These are phyloP conservation scores for Baryphthengus martii DNA, from an alignment of 2,113 vertebrate species.

Conservation along the genomic window DNA sequence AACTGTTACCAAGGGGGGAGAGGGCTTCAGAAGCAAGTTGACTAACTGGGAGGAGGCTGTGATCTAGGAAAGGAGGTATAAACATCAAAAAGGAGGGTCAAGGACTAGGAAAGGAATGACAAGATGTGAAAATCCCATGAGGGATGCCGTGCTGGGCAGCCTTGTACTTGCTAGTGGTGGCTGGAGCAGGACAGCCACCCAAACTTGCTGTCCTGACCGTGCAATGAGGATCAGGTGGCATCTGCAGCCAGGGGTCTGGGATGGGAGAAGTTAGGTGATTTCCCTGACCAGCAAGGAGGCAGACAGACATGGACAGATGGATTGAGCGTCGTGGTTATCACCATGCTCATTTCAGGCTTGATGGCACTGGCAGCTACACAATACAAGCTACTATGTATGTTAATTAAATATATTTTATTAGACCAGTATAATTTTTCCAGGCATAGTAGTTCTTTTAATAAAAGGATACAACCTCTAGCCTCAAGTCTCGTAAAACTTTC, in stretches of 20 bases:
- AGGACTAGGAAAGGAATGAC: background rate
- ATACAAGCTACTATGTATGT: background rate
- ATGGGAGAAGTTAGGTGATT: background rate
- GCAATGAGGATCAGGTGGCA: accelerated
- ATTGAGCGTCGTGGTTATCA: background rate
- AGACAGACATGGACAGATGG: background rate
- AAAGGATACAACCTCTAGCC: background rate
- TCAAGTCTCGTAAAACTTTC: background rate
- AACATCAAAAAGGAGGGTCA: background rate
- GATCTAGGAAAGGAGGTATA: background rate
- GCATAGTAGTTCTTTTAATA: background rate
- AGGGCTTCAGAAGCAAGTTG: background rate
- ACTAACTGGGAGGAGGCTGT: background rate
- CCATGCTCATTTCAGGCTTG: background rate
- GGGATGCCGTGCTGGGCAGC: background rate
- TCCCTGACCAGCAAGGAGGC: background rate
- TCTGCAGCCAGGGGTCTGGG: accelerated
- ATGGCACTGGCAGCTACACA: accelerated
- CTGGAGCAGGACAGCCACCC: background rate
- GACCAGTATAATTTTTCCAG: background rate
- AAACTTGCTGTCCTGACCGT: background rate
- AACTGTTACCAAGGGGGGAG: background rate
- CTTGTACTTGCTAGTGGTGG: accelerated
- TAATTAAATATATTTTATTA: background rate
- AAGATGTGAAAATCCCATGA: background rate